A percentile compares a stretch with the other conserved stretches of the same genome.
phyloP scores from a whole-genome alignment of 2,797 vertebrate species.

The Morus bassanus region DNA sequence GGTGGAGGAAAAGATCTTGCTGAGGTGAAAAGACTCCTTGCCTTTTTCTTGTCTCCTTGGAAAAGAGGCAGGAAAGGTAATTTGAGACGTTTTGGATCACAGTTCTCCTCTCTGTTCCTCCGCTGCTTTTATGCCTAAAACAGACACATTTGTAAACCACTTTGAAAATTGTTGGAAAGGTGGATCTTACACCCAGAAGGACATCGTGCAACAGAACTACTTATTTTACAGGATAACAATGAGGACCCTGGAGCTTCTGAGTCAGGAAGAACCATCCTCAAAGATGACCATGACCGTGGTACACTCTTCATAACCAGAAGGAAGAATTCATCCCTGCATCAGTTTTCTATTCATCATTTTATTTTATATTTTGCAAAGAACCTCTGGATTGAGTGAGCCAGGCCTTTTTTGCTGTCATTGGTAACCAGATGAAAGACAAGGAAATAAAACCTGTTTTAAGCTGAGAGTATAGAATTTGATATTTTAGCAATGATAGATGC shows the following conservation, averaged over 20 bases:
- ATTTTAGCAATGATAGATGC: background rate
- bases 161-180: background rate
- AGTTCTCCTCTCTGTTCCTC: background rate
- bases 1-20: background rate
- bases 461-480: background rate
- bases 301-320: background rate
- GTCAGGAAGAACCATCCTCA: background rate
- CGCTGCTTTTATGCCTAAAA: background rate
- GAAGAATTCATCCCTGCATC: background rate
- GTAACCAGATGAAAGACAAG: background rate
- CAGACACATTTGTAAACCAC: background rate
- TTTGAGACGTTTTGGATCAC: background rate
- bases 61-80: background rate
- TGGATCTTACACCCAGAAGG: background rate
- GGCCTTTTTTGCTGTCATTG: background rate
- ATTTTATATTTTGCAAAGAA: background rate
- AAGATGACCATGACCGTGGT: background rate
- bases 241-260: background rate
- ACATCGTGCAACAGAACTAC: background rate
- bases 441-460: background rate
- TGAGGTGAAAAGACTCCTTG: background rate
- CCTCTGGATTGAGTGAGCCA: background rate
- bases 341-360: background rate
- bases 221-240: background rate
- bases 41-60: background rate